Evolutionary conservation across 2,113 vertebrate genomes (phyloP), one percentile per base, ranked within the genome.

Genomic region (Xenopus borealis): DNA sequence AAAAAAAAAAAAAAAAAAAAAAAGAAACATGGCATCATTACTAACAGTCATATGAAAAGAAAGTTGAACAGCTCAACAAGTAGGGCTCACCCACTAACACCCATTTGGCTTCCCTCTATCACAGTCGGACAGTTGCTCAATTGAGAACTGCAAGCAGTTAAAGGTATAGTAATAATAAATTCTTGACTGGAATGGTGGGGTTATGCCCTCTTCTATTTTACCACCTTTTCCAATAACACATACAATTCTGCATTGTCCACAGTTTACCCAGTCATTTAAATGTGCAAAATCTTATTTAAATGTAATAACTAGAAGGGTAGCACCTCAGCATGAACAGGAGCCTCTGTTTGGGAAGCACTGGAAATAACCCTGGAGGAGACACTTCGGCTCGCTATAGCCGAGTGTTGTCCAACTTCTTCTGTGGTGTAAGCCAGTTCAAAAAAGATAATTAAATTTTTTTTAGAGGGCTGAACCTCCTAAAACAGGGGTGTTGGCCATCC

Each of bases 331-430:
- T 55, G 53, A 55, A 55, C 7, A 55, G 14, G 53, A 1, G 53
- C 53, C 66, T 55, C n/a, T 45, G 17, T 20, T 30, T 67, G 65
- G 72, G 65, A 75, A 75, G 72, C 72, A 69, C 65, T 62, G 72
- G 65, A 67, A 47, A 67, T 57, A 5, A 46, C 59, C 53, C 72
- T 55, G 57, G 65, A 55, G 17, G 17, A n/a, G 53, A 55, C 53
- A 55, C 17, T 23, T 23, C 18, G 19, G 10, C 19, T 61, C 20
- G 19, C 17, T n/a, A 55, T 55, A 0, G 16, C 1, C 1, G 53
- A 55, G 17, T 55, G 17, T 55, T 50, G 14, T 55, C 53, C 14
- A 55, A 7, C 53, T n/a, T n/a, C 53, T 55, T 55, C 16, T 8
- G 14, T 55, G 53, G 53, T 55, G 8, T 55, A n/a, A 55, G 17